Evolutionary conservation across 2,888 invertebrate species (phyloP).

Genomic region (Drosophila ezoana): DNA sequence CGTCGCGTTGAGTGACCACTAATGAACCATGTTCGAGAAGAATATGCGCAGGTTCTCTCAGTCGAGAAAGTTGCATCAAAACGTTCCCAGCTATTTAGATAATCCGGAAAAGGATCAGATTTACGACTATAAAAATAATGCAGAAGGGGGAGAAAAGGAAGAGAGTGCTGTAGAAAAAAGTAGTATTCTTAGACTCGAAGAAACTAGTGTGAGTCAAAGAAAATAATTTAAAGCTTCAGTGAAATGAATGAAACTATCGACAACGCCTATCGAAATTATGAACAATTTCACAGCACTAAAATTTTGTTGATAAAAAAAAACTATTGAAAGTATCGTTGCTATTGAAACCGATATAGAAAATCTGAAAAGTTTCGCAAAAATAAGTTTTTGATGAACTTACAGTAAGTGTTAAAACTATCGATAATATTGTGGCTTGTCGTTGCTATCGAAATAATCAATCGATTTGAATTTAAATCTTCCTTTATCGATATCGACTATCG

Average conservation of each 20-base stretch:
- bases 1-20: not conserved
- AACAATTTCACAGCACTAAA: not conserved
- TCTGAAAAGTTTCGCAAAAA: too few relatives aligned
- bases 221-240: too few relatives aligned
- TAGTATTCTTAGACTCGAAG: too few relatives aligned
- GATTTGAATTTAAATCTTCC: too few relatives aligned
- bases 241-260: not conserved
- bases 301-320: too few relatives aligned
- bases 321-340: too few relatives aligned
- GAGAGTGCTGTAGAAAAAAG: not conserved
- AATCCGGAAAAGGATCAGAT: constrained; percentile 15
- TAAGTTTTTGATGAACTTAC: too few relatives aligned
- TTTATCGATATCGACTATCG: not conserved
- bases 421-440: too few relatives aligned
- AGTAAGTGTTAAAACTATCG: too few relatives aligned
- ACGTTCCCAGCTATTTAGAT: constrained; percentile 17
- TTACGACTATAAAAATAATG: not conserved
- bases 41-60: not conserved
- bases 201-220: too few relatives aligned
- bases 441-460: too few relatives aligned
- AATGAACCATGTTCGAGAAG: not conserved
- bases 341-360: too few relatives aligned
- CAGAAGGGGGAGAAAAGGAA: not conserved
- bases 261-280: not conserved
- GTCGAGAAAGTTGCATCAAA: not conserved